phyloP scores from a whole-genome alignment of 1,140 invertebrate species.

The Vanessa tameamea region DNA sequence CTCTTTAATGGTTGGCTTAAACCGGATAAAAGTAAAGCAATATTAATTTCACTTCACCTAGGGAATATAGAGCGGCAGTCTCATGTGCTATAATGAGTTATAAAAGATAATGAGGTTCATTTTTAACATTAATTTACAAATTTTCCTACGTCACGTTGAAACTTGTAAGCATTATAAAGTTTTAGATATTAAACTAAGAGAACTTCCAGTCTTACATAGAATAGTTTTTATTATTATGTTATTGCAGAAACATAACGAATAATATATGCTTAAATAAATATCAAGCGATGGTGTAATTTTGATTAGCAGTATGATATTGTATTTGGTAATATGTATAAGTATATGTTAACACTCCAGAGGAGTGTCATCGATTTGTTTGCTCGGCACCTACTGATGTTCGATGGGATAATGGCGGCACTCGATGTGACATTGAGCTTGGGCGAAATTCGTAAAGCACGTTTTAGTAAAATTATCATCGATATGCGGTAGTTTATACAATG shows the following conservation, averaged over 20 bases:
- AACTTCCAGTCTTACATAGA: neutral
- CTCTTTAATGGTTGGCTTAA: constrained; percentile 11
- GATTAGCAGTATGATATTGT: neutral
- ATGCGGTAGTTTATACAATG: neutral
- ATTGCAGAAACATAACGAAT: no score
- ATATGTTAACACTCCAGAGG: neutral
- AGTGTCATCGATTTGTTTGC: constrained; percentile 58
- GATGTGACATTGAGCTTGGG: constrained; percentile 40
- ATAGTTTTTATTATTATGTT: no score
- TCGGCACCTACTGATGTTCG: constrained; percentile 53
- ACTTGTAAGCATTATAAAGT: constrained; percentile 6
- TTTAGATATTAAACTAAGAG: neutral
- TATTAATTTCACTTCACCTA: constrained; percentile 28
- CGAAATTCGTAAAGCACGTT: constrained; percentile 24
- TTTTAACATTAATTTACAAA: constrained; percentile 16
- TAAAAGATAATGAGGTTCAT: constrained; percentile 29
- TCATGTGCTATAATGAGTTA: constrained; percentile 17
- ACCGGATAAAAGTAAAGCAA: constrained; percentile 18
- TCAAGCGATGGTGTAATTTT: neutral
- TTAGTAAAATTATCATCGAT: no score
- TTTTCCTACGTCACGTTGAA: neutral
- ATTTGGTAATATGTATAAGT: neutral
- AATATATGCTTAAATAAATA: neutral
- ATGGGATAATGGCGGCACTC: constrained; percentile 62
- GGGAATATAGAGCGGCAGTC: constrained; percentile 10